Conservation (phyloP, 2,797 vertebrate species). For the Emydoidea blandingii region DNA sequence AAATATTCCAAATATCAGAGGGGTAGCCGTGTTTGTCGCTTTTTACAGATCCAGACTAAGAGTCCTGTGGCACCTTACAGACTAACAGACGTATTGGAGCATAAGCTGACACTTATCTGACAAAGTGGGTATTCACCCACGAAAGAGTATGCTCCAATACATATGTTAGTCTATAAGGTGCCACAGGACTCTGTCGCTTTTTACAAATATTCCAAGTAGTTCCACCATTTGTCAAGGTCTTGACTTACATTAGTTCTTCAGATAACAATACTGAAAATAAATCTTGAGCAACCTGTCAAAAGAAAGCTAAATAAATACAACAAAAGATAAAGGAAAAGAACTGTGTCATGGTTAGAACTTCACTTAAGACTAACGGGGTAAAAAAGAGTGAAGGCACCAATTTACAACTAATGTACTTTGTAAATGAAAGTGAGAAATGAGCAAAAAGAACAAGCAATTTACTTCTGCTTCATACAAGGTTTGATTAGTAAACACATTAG, state of each 20-base stretch:
- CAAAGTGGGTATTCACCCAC: too few species aligned
- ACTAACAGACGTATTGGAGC: too few species aligned
- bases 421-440: not conserved
- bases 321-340: constrained; percentile 30
- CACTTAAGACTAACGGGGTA: constrained; percentile 30
- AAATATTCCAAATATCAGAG: too few species aligned
- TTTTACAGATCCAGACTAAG: too few species aligned
- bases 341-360: not conserved
- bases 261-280: constrained; percentile 80
- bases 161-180: too few species aligned
- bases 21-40: too few species aligned
- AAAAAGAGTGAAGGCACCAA: not conserved
- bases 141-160: too few species aligned
- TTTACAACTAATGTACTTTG: not conserved
- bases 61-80: too few species aligned
- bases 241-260: constrained; percentile 80
- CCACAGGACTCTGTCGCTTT: too few species aligned
- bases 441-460: constrained; percentile 6
- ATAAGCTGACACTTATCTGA: too few species aligned
- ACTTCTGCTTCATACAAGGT: constrained; percentile 6
- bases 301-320: constrained; percentile 11
- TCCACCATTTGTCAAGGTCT: constrained; percentile 80
- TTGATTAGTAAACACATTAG: not conserved
- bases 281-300: constrained; percentile 63
- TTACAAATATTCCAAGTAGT: constrained; percentile 54